A percentile compares a stretch with the other conserved stretches of the same genome.
phyloP scores from a whole-genome alignment of 2,113 vertebrate species.

The Tragelaphus buxtoni region DNA sequence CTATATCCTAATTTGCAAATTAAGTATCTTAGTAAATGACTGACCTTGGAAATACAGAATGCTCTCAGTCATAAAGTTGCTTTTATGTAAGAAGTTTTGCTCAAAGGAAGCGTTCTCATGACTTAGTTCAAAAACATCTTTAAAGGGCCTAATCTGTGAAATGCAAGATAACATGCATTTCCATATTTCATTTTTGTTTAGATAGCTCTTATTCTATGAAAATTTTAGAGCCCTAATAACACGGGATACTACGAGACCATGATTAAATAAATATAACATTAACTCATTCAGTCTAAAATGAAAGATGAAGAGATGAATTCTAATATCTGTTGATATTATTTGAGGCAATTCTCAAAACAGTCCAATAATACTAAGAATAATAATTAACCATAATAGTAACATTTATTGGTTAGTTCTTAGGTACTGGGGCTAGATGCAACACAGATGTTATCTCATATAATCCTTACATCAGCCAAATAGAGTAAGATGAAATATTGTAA shows the following conservation, averaged over 20 bases:
- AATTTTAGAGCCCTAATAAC: neutral
- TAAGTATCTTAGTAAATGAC: neutral
- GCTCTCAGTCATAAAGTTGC: neutral
- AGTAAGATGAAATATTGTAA: neutral
- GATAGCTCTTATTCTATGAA: neutral
- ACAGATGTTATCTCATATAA: neutral
- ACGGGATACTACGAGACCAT: neutral
- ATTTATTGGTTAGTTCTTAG: neutral
- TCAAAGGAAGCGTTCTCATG: neutral
- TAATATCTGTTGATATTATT: neutral
- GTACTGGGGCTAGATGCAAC: neutral
- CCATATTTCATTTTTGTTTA: neutral
- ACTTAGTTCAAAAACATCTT: neutral
- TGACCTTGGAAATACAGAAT: neutral
- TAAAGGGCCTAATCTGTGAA: neutral
- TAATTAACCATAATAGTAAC: neutral
- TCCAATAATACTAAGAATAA: neutral
- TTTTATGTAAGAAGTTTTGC: neutral
- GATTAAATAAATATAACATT: neutral
- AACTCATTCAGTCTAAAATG: neutral
- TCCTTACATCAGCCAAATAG: neutral
- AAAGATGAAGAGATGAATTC: neutral
- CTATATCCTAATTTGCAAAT: neutral
- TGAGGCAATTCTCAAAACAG: neutral
- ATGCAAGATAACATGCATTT: neutral